Evolutionary conservation across 2,888 invertebrate species (phyloP), one percentile per base, ranked within the genome.

Genomic region (Drosophila lacicola): DNA sequence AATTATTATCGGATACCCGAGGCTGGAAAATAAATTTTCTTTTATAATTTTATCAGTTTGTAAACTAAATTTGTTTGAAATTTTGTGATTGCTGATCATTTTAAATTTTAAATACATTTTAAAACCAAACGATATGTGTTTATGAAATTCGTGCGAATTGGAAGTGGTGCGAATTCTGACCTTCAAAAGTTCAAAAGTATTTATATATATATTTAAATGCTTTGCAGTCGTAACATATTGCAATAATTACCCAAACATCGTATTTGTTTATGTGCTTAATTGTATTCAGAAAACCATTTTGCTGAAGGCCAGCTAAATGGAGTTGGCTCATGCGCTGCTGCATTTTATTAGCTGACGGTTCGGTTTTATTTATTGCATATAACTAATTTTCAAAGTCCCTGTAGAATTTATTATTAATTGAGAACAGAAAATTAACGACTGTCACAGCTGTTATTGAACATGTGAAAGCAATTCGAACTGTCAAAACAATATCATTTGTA

Each of bases 191-290:
- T 10, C 1, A 1, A 10, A 11, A 14, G 2, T 10, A 29, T n/a
- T 13, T 17, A 33, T 14, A 17, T 25, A 13, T 33, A 6, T 34
- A 8, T n/a, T 17, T 29, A 11, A 37, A 44, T n/a, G 19, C 25
- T 44, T 61, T 25, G 51, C 61, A 70, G 51, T 67, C 64, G 54
- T 39, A 63, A 64, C 76, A 76, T 61, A 79, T 81, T 78, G 62
- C 17, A 29, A 56, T 75, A 78, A 81, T 75, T 64, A 65, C 56
- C 63, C 21, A 10, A 25, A 25, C 10, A 11, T 10, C 14, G 5
- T 1, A 25, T 25, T 25, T 25, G 25, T 6, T 25, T 25, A 8
- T 6, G 25, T 8, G 6, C 1, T 21, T 21, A 21, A 21, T 4
- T 25, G 5, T 25, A 25, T 25, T 25, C 25, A 6, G 6, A 25